phyloP scores from a whole-genome alignment of 2,113 vertebrate species.

The Empidonax traillii region DNA sequence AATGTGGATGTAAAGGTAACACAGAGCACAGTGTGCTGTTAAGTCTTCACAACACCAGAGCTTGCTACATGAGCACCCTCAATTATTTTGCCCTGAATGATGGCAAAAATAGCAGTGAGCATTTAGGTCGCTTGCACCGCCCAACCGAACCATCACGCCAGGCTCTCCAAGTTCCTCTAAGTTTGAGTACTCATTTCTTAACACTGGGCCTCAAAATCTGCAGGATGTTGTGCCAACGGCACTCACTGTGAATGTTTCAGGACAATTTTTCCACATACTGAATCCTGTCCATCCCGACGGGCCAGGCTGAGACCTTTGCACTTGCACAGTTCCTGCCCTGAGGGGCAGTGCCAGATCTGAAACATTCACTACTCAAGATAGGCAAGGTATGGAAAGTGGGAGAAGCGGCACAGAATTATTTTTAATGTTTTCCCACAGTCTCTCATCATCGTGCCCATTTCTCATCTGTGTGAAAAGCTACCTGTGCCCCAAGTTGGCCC shows the following conservation, averaged over 20 bases:
- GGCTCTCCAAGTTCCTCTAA: neutral
- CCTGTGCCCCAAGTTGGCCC: neutral
- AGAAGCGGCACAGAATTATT: neutral
- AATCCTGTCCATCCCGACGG: rapidly evolving
- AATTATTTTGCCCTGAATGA: neutral
- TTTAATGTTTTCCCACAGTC: neutral
- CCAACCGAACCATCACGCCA: rapidly evolving
- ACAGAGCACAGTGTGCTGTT: neutral
- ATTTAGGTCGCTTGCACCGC: rapidly evolving
- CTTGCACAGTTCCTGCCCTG: neutral
- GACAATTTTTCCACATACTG: rapidly evolving
- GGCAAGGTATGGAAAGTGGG: neutral
- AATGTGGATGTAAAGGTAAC: neutral
- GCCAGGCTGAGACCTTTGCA: neutral
- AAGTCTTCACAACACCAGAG: neutral
- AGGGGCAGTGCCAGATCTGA: neutral
- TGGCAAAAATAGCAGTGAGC: neutral
- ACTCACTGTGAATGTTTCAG: neutral
- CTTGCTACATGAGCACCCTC: neutral
- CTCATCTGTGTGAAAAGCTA: neutral
- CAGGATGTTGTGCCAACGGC: neutral
- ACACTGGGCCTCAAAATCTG: neutral
- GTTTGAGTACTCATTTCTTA: neutral
- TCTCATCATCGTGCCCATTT: neutral
- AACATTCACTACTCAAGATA: rapidly evolving